phyloP scores from a whole-genome alignment of 2,888 invertebrate species.

The Rhamphomyia laevipes region DNA sequence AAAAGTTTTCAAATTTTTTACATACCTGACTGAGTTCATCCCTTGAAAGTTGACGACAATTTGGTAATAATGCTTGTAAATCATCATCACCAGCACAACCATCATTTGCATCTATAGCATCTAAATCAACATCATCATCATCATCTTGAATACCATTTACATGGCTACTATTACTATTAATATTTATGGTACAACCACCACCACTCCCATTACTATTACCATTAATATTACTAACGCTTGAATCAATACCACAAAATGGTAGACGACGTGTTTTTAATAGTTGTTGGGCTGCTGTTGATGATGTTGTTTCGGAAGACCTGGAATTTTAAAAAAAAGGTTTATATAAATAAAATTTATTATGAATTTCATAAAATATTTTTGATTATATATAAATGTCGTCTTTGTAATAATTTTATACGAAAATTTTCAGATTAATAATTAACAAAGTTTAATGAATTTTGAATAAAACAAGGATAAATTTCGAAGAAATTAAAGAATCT shows the following conservation, averaged over 20 bases:
- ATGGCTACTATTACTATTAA: conserved; percentile 17
- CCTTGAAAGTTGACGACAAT: conserved; percentile 31
- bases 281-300: conserved; percentile 20
- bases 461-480: too few species aligned
- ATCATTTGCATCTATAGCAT: conserved; percentile 28
- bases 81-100: conserved; percentile 31
- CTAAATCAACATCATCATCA: conserved; percentile 18
- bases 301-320: conserved; percentile 19
- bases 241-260: conserved; percentile 30
- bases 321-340: conserved; percentile 8
- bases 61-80: conserved; percentile 35
- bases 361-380: too few species aligned
- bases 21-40: conserved; percentile 39
- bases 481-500: too few species aligned
- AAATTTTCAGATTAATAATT: too few species aligned
- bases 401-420: too few species aligned
- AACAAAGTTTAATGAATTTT: too few species aligned
- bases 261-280: conserved; percentile 24
- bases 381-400: too few species aligned
- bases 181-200: conserved; percentile 13
- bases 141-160: conserved; percentile 4
- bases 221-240: conserved; percentile 28
- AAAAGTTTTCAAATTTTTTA: background rate
- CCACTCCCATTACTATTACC: conserved; percentile 19
- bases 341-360: too few species aligned